These are phyloP conservation scores for Coregonus suidteri DNA, from an alignment of 2,797 vertebrate genomes.

Conservation along the genomic window DNA sequence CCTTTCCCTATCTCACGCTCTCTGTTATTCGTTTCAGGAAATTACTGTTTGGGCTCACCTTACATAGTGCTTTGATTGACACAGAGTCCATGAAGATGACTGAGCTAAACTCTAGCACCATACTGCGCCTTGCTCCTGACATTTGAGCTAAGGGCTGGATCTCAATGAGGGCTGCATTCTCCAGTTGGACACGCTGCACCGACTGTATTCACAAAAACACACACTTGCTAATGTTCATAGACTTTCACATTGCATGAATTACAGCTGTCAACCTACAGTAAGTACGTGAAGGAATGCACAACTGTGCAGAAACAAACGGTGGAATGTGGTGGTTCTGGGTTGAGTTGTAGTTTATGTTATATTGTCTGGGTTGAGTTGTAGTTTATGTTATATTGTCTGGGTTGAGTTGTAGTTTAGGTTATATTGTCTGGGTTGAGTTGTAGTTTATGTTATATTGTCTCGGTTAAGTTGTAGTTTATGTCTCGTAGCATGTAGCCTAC, in stretches of 20 bases:
- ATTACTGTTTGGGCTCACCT: not conserved
- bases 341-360: too few species aligned
- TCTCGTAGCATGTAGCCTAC: not conserved
- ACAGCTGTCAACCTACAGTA: not conserved
- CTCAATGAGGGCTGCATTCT: not conserved
- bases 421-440: not conserved
- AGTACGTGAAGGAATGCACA: not conserved
- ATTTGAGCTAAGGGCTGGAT: not conserved
- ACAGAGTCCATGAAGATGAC: conserved; percentile 11
- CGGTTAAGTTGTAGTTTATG: not conserved
- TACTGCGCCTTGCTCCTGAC: not conserved
- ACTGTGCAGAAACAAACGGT: not conserved
- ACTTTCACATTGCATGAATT: not conserved
- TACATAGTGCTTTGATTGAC: conserved; percentile 2
- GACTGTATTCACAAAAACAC: conserved; percentile 9
- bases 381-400: too few species aligned
- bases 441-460: not conserved
- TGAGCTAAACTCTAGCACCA: not conserved
- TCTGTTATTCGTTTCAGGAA: too few species aligned
- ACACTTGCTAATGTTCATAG: not conserved
- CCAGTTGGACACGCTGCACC: conserved; percentile 2
- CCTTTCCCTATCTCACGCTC: not conserved
- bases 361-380: too few species aligned
- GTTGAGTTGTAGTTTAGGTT: too few species aligned
- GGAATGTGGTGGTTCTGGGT: not conserved